phyloP scores from a whole-genome alignment of 2,797 vertebrate genomes.

The Morus bassanus region DNA sequence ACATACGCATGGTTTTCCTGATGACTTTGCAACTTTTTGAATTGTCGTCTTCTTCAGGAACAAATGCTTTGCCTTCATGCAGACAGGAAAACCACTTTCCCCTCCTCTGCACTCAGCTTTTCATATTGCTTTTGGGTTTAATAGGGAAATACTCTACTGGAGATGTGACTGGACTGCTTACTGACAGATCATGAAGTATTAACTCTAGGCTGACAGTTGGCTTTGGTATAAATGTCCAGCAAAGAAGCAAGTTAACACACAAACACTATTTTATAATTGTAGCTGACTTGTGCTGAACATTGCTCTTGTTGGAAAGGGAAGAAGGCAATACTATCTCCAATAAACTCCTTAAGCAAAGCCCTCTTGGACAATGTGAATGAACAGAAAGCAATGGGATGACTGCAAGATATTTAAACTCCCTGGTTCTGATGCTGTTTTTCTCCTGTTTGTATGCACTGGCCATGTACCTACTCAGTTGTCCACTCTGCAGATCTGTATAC shows the following conservation, averaged over 20 bases:
- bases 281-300: background rate
- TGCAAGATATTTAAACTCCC: background rate
- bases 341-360: background rate
- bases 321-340: background rate
- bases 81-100: background rate
- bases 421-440: background rate
- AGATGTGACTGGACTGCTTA: background rate
- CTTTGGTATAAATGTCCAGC: background rate
- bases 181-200: background rate
- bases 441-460: background rate
- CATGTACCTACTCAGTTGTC: accelerated
- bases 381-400: background rate
- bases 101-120: background rate
- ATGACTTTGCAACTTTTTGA: conserved; percentile 22
- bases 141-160: background rate
- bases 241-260: background rate
- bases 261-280: background rate
- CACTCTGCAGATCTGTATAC: background rate
- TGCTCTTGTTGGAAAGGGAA: background rate
- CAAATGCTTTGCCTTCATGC: background rate
- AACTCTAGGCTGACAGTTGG: background rate
- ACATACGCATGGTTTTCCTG: background rate
- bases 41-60: background rate
- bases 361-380: background rate
- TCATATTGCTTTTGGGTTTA: background rate